Evolutionary conservation across 2,888 invertebrate species (phyloP).

Genomic region (Sthenelais limicola): DNA sequence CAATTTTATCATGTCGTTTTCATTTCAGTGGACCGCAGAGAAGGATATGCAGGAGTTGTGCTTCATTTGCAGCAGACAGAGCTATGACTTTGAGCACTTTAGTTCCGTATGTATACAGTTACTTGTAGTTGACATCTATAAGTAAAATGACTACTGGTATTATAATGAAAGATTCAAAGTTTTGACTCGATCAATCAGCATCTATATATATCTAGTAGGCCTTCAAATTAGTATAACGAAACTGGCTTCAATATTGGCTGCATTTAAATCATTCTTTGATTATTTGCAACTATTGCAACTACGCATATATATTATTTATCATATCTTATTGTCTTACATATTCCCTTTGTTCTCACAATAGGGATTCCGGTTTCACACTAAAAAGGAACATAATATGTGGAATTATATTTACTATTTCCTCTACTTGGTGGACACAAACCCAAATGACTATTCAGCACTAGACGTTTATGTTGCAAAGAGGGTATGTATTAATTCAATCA

Average conservation of each 20-base stretch:
- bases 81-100: constrained; percentile 39
- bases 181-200: no score
- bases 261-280: no score
- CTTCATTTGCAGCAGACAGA: constrained; percentile 32
- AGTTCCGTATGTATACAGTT: constrained; percentile 4
- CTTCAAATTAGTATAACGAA: no score
- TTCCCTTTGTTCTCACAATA: neutral
- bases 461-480: constrained; percentile 24
- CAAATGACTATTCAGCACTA: constrained; percentile 27
- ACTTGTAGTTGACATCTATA: neutral
- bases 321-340: neutral
- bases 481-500: constrained; percentile 22
- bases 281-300: neutral
- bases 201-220: no score
- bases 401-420: constrained; percentile 37
- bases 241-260: no score
- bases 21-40: constrained; percentile 29
- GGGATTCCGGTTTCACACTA: constrained; percentile 34
- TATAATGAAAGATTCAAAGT: no score
- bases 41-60: constrained; percentile 38
- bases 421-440: constrained; percentile 27
- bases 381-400: constrained; percentile 38
- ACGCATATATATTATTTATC: neutral
- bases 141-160: neutral
- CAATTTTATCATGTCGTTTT: no score